phyloP scores from a whole-genome alignment of 2,113 vertebrate genomes.

The Antechinus flavipes region DNA sequence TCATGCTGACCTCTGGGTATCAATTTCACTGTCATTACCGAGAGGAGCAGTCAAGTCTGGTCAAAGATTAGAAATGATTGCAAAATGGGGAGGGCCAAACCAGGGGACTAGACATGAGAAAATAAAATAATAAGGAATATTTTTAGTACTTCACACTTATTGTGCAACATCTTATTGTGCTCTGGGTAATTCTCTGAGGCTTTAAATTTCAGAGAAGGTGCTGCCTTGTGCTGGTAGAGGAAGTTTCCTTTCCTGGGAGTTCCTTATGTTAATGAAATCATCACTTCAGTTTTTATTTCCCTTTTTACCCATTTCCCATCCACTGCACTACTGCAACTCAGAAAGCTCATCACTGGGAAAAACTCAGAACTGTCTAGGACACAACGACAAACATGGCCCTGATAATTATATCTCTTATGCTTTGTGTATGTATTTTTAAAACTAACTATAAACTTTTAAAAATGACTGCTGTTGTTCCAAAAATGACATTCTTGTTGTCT shows the following conservation, averaged over 20 bases:
- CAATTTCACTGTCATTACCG: slow-evolving; percentile 52
- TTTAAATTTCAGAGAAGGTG: no score
- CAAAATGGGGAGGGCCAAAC: not conserved
- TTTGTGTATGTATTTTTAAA: not conserved
- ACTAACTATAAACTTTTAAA: not conserved
- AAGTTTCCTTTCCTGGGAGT: no score
- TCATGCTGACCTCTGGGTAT: slow-evolving; percentile 68
- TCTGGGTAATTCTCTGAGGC: no score
- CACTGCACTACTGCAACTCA: no score
- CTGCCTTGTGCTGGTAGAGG: no score
- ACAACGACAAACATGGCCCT: not conserved
- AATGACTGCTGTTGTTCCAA: not conserved
- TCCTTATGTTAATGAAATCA: no score
- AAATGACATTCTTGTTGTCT: not conserved
- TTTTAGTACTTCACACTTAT: not conserved
- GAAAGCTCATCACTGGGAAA: no score
- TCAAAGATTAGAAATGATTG: not conserved
- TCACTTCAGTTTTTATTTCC: no score
- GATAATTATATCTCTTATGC: not conserved
- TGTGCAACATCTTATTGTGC: not conserved
- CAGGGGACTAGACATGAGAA: not conserved
- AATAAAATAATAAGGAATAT: not conserved
- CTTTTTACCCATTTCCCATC: no score
- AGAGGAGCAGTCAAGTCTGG: slow-evolving; percentile 24
- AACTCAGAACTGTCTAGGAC: not conserved